Evolutionary conservation across 2,797 vertebrate species (phyloP).

Genomic region (Onychomys torridus): DNA sequence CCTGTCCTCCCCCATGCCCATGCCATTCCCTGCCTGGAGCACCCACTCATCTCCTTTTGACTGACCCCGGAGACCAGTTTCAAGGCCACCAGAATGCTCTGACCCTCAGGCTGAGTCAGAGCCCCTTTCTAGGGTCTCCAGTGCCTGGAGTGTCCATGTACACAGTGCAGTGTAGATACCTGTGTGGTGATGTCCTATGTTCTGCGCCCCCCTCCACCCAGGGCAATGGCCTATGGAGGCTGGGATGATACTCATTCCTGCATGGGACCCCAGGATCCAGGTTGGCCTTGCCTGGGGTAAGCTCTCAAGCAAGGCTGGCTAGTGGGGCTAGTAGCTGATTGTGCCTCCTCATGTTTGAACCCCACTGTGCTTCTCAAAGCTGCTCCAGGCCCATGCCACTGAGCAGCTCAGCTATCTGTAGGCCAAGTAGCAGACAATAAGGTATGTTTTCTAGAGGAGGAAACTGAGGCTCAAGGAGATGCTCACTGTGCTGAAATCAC

Average conservation of each 20-base stretch:
- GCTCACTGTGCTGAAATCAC: fast-evolving
- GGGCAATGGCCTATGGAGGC: neutral
- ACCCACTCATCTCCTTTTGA: neutral
- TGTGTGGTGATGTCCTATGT: neutral
- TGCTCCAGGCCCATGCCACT: neutral
- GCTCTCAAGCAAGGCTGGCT: neutral
- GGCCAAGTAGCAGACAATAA: neutral
- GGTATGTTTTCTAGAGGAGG: neutral
- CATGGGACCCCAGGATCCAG: neutral
- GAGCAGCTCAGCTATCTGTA: neutral
- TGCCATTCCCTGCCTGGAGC: neutral
- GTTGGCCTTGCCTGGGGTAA: neutral
- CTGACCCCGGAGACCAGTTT: neutral
- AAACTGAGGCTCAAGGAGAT: neutral
- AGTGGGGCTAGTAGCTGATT: neutral
- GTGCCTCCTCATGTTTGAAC: neutral
- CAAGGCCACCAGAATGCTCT: neutral
- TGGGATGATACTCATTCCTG: neutral
- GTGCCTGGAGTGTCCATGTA: neutral
- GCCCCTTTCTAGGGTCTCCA: neutral
- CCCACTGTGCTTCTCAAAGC: neutral
- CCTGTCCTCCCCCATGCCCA: too few species aligned
- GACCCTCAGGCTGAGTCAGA: neutral
- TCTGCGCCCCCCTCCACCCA: neutral
- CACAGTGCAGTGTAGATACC: neutral